Percentiles rank a stretch among this genome's conserved stretches.
Evolutionary conservation across 2,797 vertebrate species (phyloP).

Genomic region (Parauchenoglanis punctatus): DNA sequence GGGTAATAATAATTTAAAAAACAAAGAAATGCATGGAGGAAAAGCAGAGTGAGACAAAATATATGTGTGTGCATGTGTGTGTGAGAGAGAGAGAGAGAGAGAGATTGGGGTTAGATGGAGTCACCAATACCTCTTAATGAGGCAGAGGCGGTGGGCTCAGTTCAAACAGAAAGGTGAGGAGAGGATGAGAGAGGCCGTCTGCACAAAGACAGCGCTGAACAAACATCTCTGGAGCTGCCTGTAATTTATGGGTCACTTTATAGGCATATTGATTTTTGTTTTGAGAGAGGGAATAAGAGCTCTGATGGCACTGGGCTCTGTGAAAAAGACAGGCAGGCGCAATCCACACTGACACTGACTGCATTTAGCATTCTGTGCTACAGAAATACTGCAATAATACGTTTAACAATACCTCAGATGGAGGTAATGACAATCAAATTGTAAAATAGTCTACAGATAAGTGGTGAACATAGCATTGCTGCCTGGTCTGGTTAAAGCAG

Average conservation of each 20-base stretch:
- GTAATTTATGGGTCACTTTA: constrained; percentile 91
- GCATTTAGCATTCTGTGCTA: constrained; percentile 12
- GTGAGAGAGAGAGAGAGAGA: constrained; percentile 26
- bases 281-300: constrained; percentile 65
- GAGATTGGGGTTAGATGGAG: constrained; percentile 81
- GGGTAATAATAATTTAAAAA: background rate
- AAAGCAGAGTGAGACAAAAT: constrained; percentile 40
- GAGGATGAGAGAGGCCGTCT: constrained; percentile 82
- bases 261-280: constrained; percentile 94
- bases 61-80: background rate
- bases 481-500: too few relatives aligned
- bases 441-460: background rate
- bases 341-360: constrained; percentile 13
- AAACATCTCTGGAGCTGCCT: constrained; percentile 84
- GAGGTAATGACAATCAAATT: background rate
- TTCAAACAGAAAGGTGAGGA: constrained; percentile 90
- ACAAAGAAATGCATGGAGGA: constrained; percentile 5
- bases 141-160: constrained; percentile 86
- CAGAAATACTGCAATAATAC: background rate
- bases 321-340: constrained; percentile 41
- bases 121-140: constrained; percentile 91
- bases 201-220: constrained; percentile 85
- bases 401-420: background rate
- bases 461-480: background rate
- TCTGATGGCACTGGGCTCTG: constrained; percentile 39